Conservation (phyloP, 2,113 vertebrate genomes). For the Hypomesus transpacificus region DNA sequence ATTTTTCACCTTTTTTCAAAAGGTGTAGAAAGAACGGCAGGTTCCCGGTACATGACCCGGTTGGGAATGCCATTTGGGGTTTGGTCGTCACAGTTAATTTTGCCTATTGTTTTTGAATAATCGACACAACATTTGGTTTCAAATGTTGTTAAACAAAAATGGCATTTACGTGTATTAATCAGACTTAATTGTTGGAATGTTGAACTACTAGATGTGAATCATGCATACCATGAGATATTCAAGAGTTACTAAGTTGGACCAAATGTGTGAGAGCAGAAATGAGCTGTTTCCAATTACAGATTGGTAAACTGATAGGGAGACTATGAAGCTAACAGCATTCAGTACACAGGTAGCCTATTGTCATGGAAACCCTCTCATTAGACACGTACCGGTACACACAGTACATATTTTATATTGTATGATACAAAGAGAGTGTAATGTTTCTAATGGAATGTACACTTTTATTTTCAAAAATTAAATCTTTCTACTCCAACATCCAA, state of each 20-base stretch:
- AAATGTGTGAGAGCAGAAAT: constrained; percentile 41
- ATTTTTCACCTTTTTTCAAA: constrained; percentile 30
- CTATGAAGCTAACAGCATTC: constrained; percentile 13
- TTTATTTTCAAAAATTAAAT: constrained; percentile 39
- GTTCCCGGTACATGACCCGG: constrained; percentile 21
- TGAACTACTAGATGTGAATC: constrained; percentile 38
- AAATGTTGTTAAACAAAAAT: constrained; percentile 10
- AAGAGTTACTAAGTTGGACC: constrained; percentile 12
- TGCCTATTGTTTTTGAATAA: neutral
- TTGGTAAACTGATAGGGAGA: neutral
- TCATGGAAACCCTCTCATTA: constrained; percentile 21
- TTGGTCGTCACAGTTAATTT: constrained; percentile 3
- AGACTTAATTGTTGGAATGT: constrained; percentile 9
- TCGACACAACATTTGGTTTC: neutral
- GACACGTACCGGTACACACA: constrained; percentile 5
- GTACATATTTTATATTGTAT: constrained; percentile 26
- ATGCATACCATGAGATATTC: constrained; percentile 41
- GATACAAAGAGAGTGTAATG: constrained; percentile 4
- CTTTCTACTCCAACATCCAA: constrained; percentile 30
- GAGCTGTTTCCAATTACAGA: neutral
- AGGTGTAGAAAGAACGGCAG: constrained; percentile 6
- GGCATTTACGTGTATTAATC: neutral
- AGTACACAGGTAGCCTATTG: neutral
- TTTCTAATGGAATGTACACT: constrained; percentile 30
- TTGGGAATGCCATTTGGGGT: neutral